These are phyloP conservation scores for Endomychus coccineus DNA, from an alignment of 2,888 invertebrate genomes.

Conservation along the genomic window DNA sequence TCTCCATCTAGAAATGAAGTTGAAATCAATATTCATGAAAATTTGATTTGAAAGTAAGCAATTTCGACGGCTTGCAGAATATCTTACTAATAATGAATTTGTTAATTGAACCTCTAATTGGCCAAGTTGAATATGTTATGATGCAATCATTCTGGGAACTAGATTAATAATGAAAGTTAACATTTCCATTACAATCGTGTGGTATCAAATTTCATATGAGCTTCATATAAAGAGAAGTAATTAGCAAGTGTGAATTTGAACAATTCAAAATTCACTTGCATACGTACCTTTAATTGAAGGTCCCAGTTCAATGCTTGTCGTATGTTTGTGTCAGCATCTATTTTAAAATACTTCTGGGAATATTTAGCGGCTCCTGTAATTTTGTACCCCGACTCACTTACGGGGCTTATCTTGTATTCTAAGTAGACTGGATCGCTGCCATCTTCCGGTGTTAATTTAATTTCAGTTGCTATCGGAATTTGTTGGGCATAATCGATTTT, in stretches of 20 bases:
- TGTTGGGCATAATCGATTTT: constrained; percentile 38
- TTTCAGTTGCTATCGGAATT: constrained; percentile 41
- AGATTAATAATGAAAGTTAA: too few relatives aligned
- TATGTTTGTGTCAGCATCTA: constrained; percentile 38
- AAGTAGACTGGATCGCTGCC: constrained; percentile 37
- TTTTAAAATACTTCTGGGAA: constrained; percentile 12
- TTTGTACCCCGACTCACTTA: constrained; percentile 35
- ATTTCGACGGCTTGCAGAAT: too few relatives aligned
- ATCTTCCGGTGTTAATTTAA: constrained; percentile 43
- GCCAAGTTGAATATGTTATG: too few relatives aligned
- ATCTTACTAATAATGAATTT: too few relatives aligned
- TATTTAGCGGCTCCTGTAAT: constrained; percentile 36
- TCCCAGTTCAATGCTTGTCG: constrained; percentile 43
- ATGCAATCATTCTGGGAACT: too few relatives aligned
- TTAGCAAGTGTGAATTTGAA: not conserved
- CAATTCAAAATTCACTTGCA: not conserved
- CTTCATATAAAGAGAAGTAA: not conserved
- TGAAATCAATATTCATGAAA: too few relatives aligned
- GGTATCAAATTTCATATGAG: not conserved
- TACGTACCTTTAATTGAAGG: constrained; percentile 38
- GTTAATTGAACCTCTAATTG: too few relatives aligned
- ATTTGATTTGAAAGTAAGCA: too few relatives aligned
- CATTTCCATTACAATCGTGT: not conserved
- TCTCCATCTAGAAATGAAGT: constrained; percentile 33
- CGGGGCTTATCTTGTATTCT: constrained; percentile 37